Percentiles rank a stretch among this genome's conserved stretches.
Evolutionary conservation across 35 echinoderm and acorn worm species (phyloP).

Genomic region (Amphiura filiformis): DNA sequence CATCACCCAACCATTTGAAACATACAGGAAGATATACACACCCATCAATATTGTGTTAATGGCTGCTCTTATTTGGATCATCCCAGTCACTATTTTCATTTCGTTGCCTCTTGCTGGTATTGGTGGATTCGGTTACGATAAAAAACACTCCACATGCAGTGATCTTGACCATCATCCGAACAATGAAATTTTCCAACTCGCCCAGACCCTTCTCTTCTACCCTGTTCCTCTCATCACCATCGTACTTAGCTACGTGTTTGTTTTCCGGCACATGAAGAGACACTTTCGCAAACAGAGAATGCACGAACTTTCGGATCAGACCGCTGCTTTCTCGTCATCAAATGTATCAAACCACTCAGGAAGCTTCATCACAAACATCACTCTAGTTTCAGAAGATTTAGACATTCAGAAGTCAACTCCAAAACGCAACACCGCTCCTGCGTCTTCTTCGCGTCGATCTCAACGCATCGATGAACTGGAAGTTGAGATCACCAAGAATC

Average conservation of each 20-base stretch:
- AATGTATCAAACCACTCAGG: no score
- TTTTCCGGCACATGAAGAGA: conserved; percentile 23
- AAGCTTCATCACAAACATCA: no score
- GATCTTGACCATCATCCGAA: conserved; percentile 24
- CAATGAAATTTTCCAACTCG: background rate
- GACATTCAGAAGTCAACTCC: no score
- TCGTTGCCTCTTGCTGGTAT: conserved; percentile 6
- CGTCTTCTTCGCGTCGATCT: no score
- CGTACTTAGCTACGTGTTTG: conserved; percentile 23
- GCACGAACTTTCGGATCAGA: background rate
- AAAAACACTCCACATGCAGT: conserved; percentile 23
- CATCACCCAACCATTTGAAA: background rate
- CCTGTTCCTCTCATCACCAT: conserved; percentile 55
- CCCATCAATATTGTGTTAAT: background rate
- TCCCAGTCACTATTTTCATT: background rate
- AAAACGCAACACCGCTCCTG: no score
- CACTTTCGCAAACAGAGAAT: conserved; percentile 34
- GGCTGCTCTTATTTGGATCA: background rate
- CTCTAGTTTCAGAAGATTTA: no score
- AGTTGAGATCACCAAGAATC: conserved; percentile 50
- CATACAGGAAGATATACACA: background rate
- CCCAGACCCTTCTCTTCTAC: background rate
- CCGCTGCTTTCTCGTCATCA: background rate
- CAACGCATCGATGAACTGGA: background rate
- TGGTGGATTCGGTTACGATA: conserved; percentile 51